Conservation (phyloP, 2,797 vertebrate genomes). For the Borostomias antarcticus region DNA sequence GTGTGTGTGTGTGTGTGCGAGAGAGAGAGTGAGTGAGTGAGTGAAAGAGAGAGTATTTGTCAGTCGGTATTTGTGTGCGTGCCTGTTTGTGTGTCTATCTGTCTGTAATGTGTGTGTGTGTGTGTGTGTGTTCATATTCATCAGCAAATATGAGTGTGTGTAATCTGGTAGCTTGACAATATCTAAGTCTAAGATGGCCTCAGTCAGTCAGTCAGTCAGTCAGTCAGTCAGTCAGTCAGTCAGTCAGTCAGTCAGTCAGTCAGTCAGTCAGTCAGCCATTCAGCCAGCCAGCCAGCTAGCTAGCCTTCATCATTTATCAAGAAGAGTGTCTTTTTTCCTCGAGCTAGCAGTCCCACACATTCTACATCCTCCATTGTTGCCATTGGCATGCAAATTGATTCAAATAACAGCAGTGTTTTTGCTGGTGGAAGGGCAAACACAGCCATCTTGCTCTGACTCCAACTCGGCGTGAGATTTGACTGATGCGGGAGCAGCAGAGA, state of each 20-base stretch:
- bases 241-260: conserved; percentile 8
- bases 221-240: background rate
- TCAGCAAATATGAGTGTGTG: background rate
- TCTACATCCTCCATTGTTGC: conserved; percentile 16
- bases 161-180: background rate
- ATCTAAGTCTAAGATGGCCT: background rate
- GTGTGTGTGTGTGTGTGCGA: background rate
- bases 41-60: background rate
- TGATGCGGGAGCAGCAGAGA: background rate
- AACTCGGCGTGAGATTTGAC: conserved; percentile 3
- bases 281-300: too few relatives aligned
- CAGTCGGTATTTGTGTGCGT: background rate
- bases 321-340: background rate
- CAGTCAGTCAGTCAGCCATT: background rate
- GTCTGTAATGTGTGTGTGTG: background rate
- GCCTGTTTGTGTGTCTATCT: too few relatives aligned
- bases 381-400: conserved; percentile 18
- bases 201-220: conserved; percentile 2
- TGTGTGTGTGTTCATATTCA: conserved; percentile 4
- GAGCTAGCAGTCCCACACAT: conserved; percentile 8
- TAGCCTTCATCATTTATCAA: conserved; percentile 21
- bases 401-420: conserved; percentile 9
- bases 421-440: conserved; percentile 8
- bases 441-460: background rate
- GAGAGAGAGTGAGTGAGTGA: background rate